Conservation (phyloP, 1,140 invertebrate species). For the Drosophila sulfurigaster region DNA sequence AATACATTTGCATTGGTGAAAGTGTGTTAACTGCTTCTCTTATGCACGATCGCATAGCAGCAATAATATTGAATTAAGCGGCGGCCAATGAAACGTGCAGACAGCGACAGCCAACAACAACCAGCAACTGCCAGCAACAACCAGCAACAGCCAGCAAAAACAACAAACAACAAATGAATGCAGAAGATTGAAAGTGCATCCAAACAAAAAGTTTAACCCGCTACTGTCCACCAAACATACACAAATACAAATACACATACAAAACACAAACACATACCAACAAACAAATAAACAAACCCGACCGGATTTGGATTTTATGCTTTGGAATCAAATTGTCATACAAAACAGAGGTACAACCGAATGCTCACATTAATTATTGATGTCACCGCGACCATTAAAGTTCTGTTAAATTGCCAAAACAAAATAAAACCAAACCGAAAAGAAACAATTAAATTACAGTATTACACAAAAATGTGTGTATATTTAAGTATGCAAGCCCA, state of each 20-base stretch:
- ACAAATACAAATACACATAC: too few species aligned
- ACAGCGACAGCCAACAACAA: constrained; percentile 10
- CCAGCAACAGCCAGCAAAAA: not conserved
- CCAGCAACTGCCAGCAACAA: not conserved
- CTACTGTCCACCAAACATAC: not conserved
- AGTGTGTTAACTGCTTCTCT: constrained; percentile 74
- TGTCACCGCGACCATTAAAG: not conserved
- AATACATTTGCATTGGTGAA: constrained; percentile 75
- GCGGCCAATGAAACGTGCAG: constrained; percentile 46
- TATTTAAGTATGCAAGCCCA: not conserved
- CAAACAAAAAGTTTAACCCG: constrained; percentile 28
- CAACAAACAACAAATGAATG: constrained; percentile 9
- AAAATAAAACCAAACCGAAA: not conserved
- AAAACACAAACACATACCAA: not conserved
- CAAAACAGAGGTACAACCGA: not conserved
- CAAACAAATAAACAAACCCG: not conserved
- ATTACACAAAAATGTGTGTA: constrained; percentile 5
- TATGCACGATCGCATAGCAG: constrained; percentile 35
- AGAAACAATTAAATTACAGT: not conserved
- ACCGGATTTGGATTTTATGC: constrained; percentile 1
- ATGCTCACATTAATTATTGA: not conserved
- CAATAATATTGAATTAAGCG: constrained; percentile 44
- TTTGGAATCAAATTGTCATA: not conserved
- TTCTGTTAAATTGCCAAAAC: constrained; percentile 1
- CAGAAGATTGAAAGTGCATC: constrained; percentile 46